phyloP scores from a whole-genome alignment of 1,140 invertebrate species.

The Gryon sp. region DNA sequence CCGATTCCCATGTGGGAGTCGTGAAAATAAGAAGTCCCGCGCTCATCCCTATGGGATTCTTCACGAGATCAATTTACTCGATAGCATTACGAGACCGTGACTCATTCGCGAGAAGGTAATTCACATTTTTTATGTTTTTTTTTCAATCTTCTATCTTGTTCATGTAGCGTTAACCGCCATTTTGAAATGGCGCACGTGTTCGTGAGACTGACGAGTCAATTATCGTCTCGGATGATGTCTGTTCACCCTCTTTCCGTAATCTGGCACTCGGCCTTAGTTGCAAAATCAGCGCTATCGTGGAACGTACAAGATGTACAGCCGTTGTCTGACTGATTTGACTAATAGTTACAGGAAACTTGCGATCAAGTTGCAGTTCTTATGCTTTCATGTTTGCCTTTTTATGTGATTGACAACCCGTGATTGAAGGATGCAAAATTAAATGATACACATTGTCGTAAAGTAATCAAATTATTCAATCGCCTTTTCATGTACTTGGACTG shows the following conservation, averaged over 20 bases:
- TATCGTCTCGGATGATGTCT: slow-evolving; percentile 42
- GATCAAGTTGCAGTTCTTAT: slow-evolving; percentile 1
- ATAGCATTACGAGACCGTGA: slow-evolving; percentile 52
- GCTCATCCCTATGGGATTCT: too few relatives aligned
- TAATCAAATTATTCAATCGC: slow-evolving; percentile 49
- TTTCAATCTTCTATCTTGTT: slow-evolving; percentile 32
- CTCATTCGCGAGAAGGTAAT: slow-evolving; percentile 54
- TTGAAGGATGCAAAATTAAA: slow-evolving; percentile 20
- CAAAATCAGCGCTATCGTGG: slow-evolving; percentile 34
- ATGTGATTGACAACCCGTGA: neutral
- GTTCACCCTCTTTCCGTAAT: slow-evolving; percentile 32
- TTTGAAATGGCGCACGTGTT: slow-evolving; percentile 53
- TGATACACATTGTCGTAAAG: slow-evolving; percentile 21
- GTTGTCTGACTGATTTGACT: neutral
- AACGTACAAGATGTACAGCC: neutral
- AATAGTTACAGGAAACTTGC: neutral
- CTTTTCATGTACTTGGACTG: slow-evolving; percentile 29
- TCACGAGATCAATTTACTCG: slow-evolving; percentile 54
- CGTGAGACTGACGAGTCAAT: slow-evolving; percentile 60
- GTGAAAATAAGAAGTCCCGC: slow-evolving; percentile 49
- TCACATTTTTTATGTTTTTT: too few relatives aligned
- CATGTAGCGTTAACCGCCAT: slow-evolving; percentile 25
- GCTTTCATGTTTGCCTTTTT: neutral
- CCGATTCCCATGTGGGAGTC: slow-evolving; percentile 67
- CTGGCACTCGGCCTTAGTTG: slow-evolving; percentile 23